Evolutionary conservation across 1,140 invertebrate species (phyloP), one percentile per base, ranked within the genome.

Genomic region (Megalonaias nervosa): DNA sequence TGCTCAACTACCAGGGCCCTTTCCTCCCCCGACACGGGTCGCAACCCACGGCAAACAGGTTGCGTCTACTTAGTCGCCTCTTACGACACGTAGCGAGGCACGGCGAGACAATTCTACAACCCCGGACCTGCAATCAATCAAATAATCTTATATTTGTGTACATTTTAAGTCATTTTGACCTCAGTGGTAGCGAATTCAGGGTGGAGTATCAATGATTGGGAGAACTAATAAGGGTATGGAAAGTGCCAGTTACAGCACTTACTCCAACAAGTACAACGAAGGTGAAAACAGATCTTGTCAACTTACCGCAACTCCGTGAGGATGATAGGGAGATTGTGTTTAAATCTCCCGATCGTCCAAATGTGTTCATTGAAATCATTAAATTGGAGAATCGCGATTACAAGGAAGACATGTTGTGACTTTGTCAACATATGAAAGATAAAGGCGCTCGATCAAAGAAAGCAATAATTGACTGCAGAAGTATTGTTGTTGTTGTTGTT

Each of bases 81-180:
- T n/a, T n/a, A n/a, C n/a, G n/a, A n/a, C n/a, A n/a, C n/a, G n/a
- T n/a, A n/a, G n/a, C n/a, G n/a, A n/a, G n/a, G n/a, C n/a, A n/a
- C n/a, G n/a, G n/a, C n/a, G n/a, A n/a, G n/a, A n/a, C n/a, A n/a
- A n/a, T n/a, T n/a, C n/a, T n/a, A n/a, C n/a, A n/a, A n/a, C n/a
- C n/a, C n/a, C n/a, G n/a, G n/a, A n/a, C n/a, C n/a, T n/a, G n/a
- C n/a, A n/a, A n/a, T n/a, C n/a, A n/a, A n/a, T n/a, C n/a, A n/a
- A n/a, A n/a, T n/a, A n/a, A n/a, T n/a, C n/a, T n/a, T 73, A 64
- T 3, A 71, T 68, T 23, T 78, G 71, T 65, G 77, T 66, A 21
- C 71, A 70, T 17, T n/a, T n/a, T n/a, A n/a, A n/a, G n/a, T n/a
- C n/a, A n/a, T n/a, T n/a, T n/a, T n/a, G n/a, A n/a, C n/a, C n/a